phyloP scores from a whole-genome alignment of 2,888 invertebrate genomes.

The Sminthurides aquaticus region DNA sequence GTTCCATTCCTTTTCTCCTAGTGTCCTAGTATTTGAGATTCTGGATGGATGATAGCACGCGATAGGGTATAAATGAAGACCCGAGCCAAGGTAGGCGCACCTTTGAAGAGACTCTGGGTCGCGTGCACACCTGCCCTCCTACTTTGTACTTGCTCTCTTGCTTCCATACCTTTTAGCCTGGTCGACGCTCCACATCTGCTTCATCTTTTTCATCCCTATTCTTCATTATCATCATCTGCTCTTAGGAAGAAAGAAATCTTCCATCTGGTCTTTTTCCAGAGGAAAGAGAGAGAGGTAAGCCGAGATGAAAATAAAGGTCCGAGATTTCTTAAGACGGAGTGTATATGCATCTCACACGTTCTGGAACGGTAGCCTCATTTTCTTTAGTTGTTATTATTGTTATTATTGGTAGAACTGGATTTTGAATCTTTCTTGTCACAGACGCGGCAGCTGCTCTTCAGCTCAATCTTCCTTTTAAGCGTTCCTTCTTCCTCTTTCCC shows the following conservation, averaged over 20 bases:
- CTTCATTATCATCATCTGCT: background rate
- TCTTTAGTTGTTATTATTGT: background rate
- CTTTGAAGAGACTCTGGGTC: conserved; percentile 22
- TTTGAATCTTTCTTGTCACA: background rate
- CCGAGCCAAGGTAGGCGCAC: conserved; percentile 9
- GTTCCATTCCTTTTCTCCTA: too few species aligned
- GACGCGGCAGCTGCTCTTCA: background rate
- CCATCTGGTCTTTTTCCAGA: background rate
- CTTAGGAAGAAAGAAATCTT: background rate
- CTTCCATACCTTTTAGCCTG: background rate
- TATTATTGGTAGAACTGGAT: background rate
- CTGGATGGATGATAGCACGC: background rate
- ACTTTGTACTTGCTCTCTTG: background rate
- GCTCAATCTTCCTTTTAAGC: background rate
- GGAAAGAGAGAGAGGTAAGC: too few species aligned
- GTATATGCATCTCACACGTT: background rate
- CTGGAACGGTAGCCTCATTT: background rate
- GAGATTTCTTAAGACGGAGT: background rate
- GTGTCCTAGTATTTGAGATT: too few species aligned
- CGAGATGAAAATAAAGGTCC: background rate
- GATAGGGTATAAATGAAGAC: background rate
- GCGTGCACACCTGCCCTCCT: conserved; percentile 23
- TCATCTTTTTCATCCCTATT: background rate
- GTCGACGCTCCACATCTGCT: background rate
- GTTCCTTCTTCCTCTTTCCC: background rate